Base-by-base conservation (phyloP, 2,888 invertebrate species). In the Scrobipalpa costella region DNA sequence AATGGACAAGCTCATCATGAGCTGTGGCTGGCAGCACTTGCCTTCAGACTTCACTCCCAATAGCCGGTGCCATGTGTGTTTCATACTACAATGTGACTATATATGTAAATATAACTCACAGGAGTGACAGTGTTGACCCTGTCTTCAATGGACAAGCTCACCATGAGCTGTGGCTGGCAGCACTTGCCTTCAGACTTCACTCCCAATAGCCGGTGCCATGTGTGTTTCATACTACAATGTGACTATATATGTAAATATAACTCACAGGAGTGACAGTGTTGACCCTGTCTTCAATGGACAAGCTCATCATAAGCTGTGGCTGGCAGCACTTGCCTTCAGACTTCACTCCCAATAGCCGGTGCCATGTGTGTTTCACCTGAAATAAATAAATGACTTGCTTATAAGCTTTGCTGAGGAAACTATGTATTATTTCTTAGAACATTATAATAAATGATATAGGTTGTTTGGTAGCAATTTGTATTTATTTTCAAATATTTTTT, bases 181-280 rank as follows among this genome's bases (percentile, higher is more conserved):
- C 90, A 90, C 64, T 93, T 93, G 59, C 92, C 93, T 70, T 93
- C 93, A 0, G 88, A 81, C 67, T 86, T 90, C 2, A 93, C 91
- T 7, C 94, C 94, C 0, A 94, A 85, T 3, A 95, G 76, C 68
- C 93, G 93, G 68, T 94, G 93, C 95, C 94, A 95, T 64, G n/a
- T n/a, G n/a, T n/a, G n/a, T n/a, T n/a, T n/a, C n/a, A n/a, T n/a
- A n/a, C n/a, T n/a, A n/a, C n/a, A 40, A 8, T 49, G 8, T 17
- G 2, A 13, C 7, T 8, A 49, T 7, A 44, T 44, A 47, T 47
- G n/a, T 2, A 47, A 55, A 13, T 3, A 2, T 57, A 13, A 78
- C 84, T 80, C 71, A 90, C 91, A 62, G 91, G 90, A 58, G 90
- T 90, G 3, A 78, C 82, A 21, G 88, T 88, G 65, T 80, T 84